A percentile compares a stretch with the other conserved stretches of the same genome.
Evolutionary conservation across 2,797 vertebrate species (phyloP).

Genomic region (Argya squamiceps): DNA sequence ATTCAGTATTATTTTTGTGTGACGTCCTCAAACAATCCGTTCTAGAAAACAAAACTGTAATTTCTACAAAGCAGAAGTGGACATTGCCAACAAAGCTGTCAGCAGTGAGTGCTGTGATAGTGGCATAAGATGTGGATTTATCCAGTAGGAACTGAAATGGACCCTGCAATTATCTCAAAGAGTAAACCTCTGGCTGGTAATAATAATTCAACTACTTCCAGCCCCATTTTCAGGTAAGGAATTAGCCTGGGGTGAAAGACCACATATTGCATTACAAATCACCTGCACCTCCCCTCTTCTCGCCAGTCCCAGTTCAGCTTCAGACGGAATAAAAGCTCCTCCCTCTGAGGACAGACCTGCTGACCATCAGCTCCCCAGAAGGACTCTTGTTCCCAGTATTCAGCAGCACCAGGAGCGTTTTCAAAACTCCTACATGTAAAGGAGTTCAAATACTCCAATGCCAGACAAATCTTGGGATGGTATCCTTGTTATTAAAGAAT

Average conservation of each 20-base stretch:
- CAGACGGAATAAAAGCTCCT: background rate
- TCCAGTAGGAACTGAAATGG: background rate
- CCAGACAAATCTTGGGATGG: background rate
- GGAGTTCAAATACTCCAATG: background rate
- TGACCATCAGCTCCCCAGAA: background rate
- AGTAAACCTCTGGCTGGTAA: background rate
- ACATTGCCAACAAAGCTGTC: background rate
- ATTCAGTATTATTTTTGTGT: background rate
- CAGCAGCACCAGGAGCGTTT: background rate
- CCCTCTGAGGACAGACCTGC: background rate
- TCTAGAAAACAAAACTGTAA: background rate
- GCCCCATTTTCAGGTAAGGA: conserved; percentile 6
- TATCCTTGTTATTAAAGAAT: background rate
- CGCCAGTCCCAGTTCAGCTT: background rate
- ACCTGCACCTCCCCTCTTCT: conserved; percentile 2
- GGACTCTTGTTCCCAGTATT: background rate
- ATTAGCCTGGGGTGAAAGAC: conserved; percentile 36
- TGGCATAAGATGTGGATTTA: background rate
- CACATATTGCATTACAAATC: background rate
- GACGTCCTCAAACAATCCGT: background rate
- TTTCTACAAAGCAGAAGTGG: background rate
- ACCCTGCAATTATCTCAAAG: conserved; percentile 8
- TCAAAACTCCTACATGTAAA: background rate
- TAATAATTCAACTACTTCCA: background rate
- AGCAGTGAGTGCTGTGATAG: background rate